A percentile compares a stretch with the other conserved stretches of the same genome.
Conservation (phyloP, 2,113 vertebrate species). For the Scytalopus superciliaris region DNA sequence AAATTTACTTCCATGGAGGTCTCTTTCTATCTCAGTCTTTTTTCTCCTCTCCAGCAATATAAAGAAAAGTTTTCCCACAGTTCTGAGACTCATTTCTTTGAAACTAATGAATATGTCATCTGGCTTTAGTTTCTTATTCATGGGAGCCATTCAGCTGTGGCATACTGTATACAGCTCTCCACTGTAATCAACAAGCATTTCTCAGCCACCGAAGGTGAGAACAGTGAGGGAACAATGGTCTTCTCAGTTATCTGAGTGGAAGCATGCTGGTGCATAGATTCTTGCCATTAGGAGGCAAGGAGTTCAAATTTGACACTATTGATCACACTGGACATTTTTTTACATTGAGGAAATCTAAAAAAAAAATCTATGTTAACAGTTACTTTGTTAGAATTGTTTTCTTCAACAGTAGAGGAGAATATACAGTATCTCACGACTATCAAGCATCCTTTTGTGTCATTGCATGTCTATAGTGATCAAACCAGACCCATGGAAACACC, state of each 20-base stretch:
- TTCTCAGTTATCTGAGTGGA: not conserved
- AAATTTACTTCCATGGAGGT: slow-evolving; percentile 39
- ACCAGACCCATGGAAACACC: not conserved
- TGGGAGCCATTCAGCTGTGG: slow-evolving; percentile 63
- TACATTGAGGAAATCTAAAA: not conserved
- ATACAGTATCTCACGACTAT: not conserved
- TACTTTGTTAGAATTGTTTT: not conserved
- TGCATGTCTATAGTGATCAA: not conserved
- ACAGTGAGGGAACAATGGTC: not conserved
- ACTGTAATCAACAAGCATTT: slow-evolving; percentile 28
- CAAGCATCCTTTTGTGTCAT: not conserved
- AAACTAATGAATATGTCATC: slow-evolving; percentile 53
- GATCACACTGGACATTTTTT: not conserved
- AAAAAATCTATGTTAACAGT: not conserved
- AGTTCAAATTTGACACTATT: not conserved
- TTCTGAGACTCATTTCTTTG: slow-evolving; percentile 46
- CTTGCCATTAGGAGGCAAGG: not conserved
- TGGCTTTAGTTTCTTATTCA: slow-evolving; percentile 59
- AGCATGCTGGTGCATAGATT: not conserved
- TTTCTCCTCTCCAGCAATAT: not conserved
- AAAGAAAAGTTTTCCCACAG: slow-evolving; percentile 70
- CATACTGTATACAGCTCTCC: slow-evolving; percentile 21
- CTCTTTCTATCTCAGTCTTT: not conserved
- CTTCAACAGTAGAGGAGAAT: not conserved
- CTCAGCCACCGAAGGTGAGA: not conserved